These are phyloP conservation scores for Margarornis squamiger DNA, from an alignment of 2,797 vertebrate species.

Conservation along the genomic window DNA sequence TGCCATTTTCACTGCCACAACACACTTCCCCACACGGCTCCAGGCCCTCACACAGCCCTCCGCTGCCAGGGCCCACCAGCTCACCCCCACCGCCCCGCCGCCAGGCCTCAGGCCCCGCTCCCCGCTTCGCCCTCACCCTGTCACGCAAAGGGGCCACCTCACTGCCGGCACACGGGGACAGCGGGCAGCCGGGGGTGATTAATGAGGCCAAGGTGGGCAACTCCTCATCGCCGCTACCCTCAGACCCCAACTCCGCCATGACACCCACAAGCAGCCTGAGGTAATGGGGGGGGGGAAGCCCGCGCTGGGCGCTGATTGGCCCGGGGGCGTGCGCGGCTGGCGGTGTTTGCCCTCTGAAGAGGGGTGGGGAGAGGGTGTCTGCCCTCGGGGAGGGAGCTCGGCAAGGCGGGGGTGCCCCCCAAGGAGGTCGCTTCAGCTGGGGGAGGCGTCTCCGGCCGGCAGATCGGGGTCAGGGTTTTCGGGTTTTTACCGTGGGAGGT, in stretches of 20 bases:
- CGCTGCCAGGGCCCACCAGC: background rate
- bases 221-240: constrained; percentile 75
- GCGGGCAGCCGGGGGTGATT: background rate
- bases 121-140: constrained; percentile 71
- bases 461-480: background rate
- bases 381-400: no score
- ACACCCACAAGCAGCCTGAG: background rate
- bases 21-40: background rate
- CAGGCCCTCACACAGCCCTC: background rate
- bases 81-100: background rate
- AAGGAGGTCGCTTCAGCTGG: no score
- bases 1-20: background rate
- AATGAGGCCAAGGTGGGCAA: constrained; percentile 76
- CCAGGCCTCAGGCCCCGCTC: background rate
- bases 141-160: constrained; percentile 73
- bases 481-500: background rate
- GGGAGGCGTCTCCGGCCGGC: no score
- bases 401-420: background rate
- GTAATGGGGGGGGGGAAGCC: background rate
- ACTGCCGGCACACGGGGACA: background rate
- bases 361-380: background rate
- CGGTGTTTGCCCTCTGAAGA: no score
- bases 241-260: background rate
- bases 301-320: background rate
- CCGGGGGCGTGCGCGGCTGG: rapidly evolving